Base-by-base conservation (phyloP, 2,888 invertebrate species). In the Thelaira solivaga region DNA sequence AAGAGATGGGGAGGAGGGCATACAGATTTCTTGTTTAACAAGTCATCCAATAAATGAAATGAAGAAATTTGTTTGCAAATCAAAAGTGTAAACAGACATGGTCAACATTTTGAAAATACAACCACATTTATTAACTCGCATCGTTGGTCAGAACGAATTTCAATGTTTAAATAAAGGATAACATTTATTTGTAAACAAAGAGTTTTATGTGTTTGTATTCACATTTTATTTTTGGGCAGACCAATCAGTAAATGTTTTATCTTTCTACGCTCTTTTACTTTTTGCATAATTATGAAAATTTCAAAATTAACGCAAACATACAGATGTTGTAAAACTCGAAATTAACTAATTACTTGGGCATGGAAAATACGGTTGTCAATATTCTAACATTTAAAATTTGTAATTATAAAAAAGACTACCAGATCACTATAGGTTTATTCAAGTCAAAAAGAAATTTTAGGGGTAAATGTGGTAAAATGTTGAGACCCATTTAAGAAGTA, bases 41-140 rank as follows among this genome's bases (percentile, higher is more conserved):
- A 77, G 68, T 78, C 78, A 78, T 78, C 64, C 78, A 59, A 73
- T 69, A 73, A 74, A 78, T 65, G 69, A 71, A 78, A 78, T 74
- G 74, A 65, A 74, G 78, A 74, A 78, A 78, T 69, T 78, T 74
- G 41, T 78, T 78, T 78, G 78, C 64, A 74, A 78, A 78, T 74
- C 78, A 69, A 74, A 78, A 78, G 39, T 65, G 65, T 49, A 74
- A 78, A 78, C 78, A 78, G 64, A 43, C 5, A 45, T 71, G 76
- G 76, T 65, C 76, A 76, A 71, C 65, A 71, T 64, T 62, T 43
- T 34, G 24, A n/a, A 55, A 45, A 26, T 24, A 18, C 13, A 20
- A 26, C 22, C 16, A 29, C 10, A 26, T 2, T 16, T 29, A 57
- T 34, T 13, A 5, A 16, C 18, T 26, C 34, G 10, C 59, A 7